Evolutionary conservation across 1,140 invertebrate genomes (phyloP), one percentile per base, ranked within the genome.

Genomic region (Aculops lycopersici): DNA sequence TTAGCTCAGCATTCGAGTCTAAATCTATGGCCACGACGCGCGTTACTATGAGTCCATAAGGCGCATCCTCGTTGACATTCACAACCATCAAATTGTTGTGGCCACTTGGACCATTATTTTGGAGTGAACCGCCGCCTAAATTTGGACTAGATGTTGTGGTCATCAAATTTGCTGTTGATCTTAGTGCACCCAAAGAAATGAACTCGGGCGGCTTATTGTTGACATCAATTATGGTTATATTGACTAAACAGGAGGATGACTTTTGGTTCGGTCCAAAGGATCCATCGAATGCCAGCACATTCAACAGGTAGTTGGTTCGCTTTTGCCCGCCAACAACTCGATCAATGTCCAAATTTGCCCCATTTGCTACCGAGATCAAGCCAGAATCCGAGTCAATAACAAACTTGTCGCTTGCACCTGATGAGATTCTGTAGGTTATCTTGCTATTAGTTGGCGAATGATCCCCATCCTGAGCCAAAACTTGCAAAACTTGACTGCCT

Each of bases 331-430:
- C 24, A 8, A n/a, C n/a, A 8, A n/a, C n/a, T n/a, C 24, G 24
- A 8, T 31, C 24, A n/a, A 31, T n/a, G 62, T 92, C 81, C 35
- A 94, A 64, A 45, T 67, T 70, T 0, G 80, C 79, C 1, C 77
- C 81, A 12, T 66, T 61, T 0, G 81, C 74, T 0, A 86, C 71
- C n/a, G 68, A 68, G 21, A 94, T 71, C 0, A 72, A 61, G 0
- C 83, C 83, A 1, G 65, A 68, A 48, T 72, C 69, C 0, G 75
- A 64, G 49, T 76, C 71, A 8, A 90, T 79, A 0, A 77, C 67
- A 56, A 92, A 94, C 59, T 88, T 90, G 52, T 88, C 83, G 18
- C 68, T 67, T 2, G 76, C 76, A 3, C 83, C 83, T 43, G 65
- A 66, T 51, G 74, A 68, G 37, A 92, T 79, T 45, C 77, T 64